These are phyloP conservation scores for Palythoa grandiflora DNA, from an alignment of 92 coral and sea anemone species.

Conservation along the genomic window DNA sequence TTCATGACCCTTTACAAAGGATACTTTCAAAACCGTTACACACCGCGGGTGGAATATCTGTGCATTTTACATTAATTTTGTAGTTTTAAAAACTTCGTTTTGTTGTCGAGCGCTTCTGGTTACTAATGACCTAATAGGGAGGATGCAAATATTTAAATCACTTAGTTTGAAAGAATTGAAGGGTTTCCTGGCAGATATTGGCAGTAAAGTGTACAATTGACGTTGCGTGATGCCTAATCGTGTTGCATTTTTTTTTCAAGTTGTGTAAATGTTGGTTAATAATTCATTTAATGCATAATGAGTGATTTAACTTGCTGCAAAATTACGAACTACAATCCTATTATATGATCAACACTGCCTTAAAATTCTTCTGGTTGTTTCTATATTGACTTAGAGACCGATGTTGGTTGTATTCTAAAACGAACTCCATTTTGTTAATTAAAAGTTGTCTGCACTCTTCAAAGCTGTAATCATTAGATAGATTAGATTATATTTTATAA, in stretches of 20 bases:
- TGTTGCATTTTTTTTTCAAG: neutral
- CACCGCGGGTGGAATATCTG: no score
- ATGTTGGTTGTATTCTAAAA: neutral
- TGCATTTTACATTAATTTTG: neutral
- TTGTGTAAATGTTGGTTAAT: neutral
- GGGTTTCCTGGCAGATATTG: neutral
- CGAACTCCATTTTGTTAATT: neutral
- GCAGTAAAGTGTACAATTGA: neutral
- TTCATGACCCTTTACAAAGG: no score
- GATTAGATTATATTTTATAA: no score
- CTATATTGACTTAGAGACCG: neutral
- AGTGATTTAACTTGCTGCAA: neutral
- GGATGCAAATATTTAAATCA: neutral
- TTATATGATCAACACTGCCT: neutral
- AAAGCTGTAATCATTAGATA: neutral
- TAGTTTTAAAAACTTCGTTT: neutral
- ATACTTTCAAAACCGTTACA: no score
- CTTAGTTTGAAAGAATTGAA: neutral
- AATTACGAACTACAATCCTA: neutral
- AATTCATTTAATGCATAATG: neutral
- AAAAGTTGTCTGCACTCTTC: neutral
- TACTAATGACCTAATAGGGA: neutral
- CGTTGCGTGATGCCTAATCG: neutral
- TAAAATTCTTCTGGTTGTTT: neutral
- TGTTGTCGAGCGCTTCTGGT: neutral